phyloP scores from a whole-genome alignment of 2,797 vertebrate genomes.

The Eupleurogrammus muticus region DNA sequence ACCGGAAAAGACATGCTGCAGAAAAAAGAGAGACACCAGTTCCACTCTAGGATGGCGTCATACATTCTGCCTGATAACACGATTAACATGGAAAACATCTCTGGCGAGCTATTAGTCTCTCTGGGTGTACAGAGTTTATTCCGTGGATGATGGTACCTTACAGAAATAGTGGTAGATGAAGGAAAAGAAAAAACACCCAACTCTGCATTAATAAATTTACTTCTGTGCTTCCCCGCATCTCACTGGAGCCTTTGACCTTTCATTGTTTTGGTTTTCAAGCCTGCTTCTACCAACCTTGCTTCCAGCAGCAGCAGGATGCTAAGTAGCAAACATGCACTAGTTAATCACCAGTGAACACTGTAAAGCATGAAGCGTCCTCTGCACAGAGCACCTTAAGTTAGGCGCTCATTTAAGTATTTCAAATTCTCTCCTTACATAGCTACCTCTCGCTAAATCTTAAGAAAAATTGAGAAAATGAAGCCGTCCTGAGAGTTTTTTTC shows the following conservation, averaged over 20 bases:
- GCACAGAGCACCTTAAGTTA: too few species aligned
- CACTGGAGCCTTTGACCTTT: background rate
- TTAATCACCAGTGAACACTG: background rate
- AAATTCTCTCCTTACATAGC: too few species aligned
- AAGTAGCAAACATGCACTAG: background rate
- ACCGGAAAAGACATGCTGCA: slow-evolving; percentile 16
- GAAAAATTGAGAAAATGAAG: too few species aligned
- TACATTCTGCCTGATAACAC: slow-evolving; percentile 37
- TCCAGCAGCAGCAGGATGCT: background rate
- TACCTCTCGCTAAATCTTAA: too few species aligned
- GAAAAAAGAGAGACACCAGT: slow-evolving; percentile 22
- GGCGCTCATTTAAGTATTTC: too few species aligned
- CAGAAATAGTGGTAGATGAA: background rate
- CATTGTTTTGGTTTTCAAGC: background rate
- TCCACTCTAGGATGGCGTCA: slow-evolving; percentile 18
- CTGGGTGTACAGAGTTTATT: slow-evolving; percentile 30
- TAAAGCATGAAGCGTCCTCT: background rate
- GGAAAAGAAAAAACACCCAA: background rate
- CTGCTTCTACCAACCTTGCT: background rate
- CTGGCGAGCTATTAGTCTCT: slow-evolving; percentile 42
- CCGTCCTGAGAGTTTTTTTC: too few species aligned
- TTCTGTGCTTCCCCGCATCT: background rate
- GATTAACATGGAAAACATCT: slow-evolving; percentile 57
- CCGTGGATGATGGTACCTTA: slow-evolving; percentile 1
- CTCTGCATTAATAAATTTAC: background rate